Base-by-base conservation (phyloP, 2,113 vertebrate species). In the Aldabrachelys gigantea region DNA sequence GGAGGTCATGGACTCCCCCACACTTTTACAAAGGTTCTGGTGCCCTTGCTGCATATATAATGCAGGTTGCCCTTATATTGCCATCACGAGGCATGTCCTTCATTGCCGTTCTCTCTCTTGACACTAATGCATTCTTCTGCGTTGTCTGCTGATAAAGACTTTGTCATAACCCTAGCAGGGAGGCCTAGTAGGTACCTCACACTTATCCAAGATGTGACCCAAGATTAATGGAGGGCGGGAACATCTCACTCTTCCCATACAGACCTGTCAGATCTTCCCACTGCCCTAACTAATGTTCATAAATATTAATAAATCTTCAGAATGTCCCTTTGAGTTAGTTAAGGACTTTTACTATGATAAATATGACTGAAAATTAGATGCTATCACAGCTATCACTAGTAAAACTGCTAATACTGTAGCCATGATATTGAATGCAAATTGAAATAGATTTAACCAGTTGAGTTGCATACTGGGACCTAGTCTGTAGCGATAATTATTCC, bases 301-400 rank as follows among this genome's bases (percentile, higher is more conserved):
- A 92, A 95, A 96, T 97, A 96, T 93, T 95, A 86, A 96, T 88
- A 84, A 96, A 95, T 81, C 31, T 24, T 89, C 89, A 80, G 38
- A 95, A 87, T 24, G 5, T 96, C 93, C 27, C 90, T 95, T 85
- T 87, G 44, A 94, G 57, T 54, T 89, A 89, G 88, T 84, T 95
- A 85, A 94, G 83, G 75, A 88, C 83, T 87, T 54, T 95, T 96
- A 94, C 95, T 93, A 87, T 88, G 90, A 96, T 89, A 93, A 96
- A 96, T 96, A 75, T 50, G 53, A 57, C 90, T 92, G 65, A 96
- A 96, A 96, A 97, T 95, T 88, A 92, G 96, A 78, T 56, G 87
- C 47, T 91, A 87, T 93, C 94, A 86, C 88, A 92, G 72, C 53
- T 91, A 91, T 90, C 87, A 95, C 84, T 93, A 94, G 87, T 89